Conservation (phyloP, 2,113 vertebrate species). For the Crotalus tigris region DNA sequence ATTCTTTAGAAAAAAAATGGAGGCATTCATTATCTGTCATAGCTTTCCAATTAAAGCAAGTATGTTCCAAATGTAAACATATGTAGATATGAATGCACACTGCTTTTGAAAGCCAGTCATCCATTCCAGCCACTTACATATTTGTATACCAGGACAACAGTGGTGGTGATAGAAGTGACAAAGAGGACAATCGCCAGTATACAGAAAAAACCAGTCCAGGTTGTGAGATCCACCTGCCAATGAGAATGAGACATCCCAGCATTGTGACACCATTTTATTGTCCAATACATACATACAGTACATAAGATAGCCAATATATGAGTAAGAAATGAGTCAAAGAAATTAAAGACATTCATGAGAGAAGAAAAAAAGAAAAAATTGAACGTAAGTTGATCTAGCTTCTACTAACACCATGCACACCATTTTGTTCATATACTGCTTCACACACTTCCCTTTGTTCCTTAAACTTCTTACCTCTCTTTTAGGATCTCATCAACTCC, state of each 20-base stretch:
- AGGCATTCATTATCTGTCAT: neutral
- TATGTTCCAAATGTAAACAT: neutral
- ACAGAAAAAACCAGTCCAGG: slow-evolving; percentile 84
- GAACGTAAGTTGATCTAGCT: neutral
- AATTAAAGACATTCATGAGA: neutral
- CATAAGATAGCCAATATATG: neutral
- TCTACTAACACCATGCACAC: neutral
- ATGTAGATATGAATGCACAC: neutral
- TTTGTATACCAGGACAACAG: slow-evolving; percentile 83
- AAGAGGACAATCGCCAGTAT: slow-evolving; percentile 81
- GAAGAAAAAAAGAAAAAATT: neutral
- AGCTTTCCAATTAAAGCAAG: neutral
- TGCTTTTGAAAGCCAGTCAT: neutral
- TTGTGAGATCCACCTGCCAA: slow-evolving; percentile 89
- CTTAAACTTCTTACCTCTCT: neutral
- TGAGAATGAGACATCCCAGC: neutral
- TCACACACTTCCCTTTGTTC: neutral
- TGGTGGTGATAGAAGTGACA: slow-evolving; percentile 81
- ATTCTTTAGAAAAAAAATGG: neutral
- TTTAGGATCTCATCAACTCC: neutral
- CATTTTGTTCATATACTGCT: neutral
- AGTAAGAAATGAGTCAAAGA: neutral
- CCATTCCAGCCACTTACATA: slow-evolving; percentile 79
- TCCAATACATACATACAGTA: neutral
- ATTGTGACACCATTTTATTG: neutral